Base-by-base conservation (phyloP, 2,888 invertebrate genomes). In the Drosophila macrospina region DNA sequence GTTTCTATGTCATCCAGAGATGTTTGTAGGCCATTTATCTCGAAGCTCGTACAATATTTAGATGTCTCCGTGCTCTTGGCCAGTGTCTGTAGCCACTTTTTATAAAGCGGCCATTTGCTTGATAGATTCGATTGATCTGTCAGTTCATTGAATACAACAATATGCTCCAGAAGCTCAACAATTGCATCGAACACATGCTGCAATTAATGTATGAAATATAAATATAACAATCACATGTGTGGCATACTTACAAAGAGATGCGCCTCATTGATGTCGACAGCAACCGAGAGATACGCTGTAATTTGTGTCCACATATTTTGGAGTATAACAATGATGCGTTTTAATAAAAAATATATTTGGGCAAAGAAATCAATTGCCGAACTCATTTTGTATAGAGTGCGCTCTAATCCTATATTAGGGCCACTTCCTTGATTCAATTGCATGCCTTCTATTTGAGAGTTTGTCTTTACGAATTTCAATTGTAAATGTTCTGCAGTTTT, bases 51-150 rank as follows among this genome's bases (percentile, higher is more conserved):
- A 92, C 48, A 94, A 0, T 15, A 30, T 91, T 66, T 94, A 93
- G 86, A 95, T 93, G 89, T 94, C 93, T 32, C 93, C 91, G 30
- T 94, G 89, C 94, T 94, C 73, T 95, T 94, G 59, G 94, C 93
- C 30, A 96, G 94, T 30, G 95, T 94, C 77, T 95, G 94, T 0
- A 98, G 93, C 88, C 95, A 94, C 91, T 96, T 94, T 88, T 95
- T 94, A 88, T 97, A 98, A 28, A 94, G 93, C 55, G 94, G 94
- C 97, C 97, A 98, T 89, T 96, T 96, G 55, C 94, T 93, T 2
- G 79, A 73, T 7, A 91, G 86, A 34, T 88, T 89, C 0, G 91
- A 91, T 37, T 81, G 83, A 6, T 76, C 65, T 2, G 91, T 76
- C 8, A 92, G 89, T 50, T 91, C 92, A 64, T 92, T 91, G 61